phyloP scores from a whole-genome alignment of 2,797 vertebrate species.

The Gymnothorax javanicus region DNA sequence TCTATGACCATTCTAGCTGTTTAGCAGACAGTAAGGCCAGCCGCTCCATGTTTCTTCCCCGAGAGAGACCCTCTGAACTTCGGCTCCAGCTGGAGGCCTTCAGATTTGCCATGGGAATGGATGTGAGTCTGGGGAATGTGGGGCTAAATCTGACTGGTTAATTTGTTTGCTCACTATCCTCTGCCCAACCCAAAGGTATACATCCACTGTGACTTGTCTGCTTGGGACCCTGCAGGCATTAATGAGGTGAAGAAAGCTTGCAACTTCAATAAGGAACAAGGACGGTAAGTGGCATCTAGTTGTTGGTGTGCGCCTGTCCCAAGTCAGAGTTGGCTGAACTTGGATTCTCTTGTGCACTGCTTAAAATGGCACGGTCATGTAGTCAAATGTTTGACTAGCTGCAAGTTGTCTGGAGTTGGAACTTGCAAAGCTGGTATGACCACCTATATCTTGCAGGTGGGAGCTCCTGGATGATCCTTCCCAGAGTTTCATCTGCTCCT shows the following conservation, averaged over 20 bases:
- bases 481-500: constrained; percentile 7
- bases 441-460: not conserved
- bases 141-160: not conserved
- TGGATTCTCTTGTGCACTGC: too few relatives aligned
- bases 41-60: constrained; percentile 16
- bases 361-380: not conserved
- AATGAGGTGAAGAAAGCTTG: constrained; percentile 23
- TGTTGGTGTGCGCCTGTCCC: not conserved
- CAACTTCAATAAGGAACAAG: constrained; percentile 1
- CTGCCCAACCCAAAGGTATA: not conserved
- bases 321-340: too few relatives aligned
- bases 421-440: not conserved
- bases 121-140: not conserved
- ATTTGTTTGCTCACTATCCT: not conserved
- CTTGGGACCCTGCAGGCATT: constrained; percentile 7
- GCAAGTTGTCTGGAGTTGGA: not conserved
- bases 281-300: not conserved
- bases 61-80: constrained; percentile 4
- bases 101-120: not conserved
- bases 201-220: constrained; percentile 19
- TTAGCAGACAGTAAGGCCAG: constrained; percentile 12
- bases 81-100: constrained; percentile 17
- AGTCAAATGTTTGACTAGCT: not conserved
- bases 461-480: constrained; percentile 19
- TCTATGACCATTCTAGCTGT: constrained; percentile 22